phyloP scores from a whole-genome alignment of 2,113 vertebrate species.

The Peucedramus taeniatus region DNA sequence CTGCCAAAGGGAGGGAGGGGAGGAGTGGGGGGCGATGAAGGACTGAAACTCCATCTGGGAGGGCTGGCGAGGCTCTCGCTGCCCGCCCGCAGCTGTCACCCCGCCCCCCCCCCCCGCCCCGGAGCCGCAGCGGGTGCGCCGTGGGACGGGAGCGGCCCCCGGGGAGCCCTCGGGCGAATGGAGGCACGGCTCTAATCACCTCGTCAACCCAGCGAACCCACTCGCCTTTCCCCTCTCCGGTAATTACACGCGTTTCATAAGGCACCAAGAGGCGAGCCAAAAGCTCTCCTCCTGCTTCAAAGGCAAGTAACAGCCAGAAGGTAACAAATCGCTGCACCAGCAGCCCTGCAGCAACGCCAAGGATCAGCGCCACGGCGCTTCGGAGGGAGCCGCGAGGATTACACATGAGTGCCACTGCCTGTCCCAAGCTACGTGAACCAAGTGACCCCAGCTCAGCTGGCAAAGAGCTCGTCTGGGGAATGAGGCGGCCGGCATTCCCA shows the following conservation, averaged over 20 bases:
- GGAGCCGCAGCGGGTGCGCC: neutral
- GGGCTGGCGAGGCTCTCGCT: neutral
- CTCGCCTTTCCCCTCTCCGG: neutral
- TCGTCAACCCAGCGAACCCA: neutral
- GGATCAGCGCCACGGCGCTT: neutral
- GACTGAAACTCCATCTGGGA: slow-evolving; percentile 66
- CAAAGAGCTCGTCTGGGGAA: neutral
- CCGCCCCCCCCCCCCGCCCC: neutral
- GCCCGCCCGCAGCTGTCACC: slow-evolving; percentile 54
- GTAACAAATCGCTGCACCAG: neutral
- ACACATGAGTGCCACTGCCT: neutral
- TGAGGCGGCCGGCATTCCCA: neutral
- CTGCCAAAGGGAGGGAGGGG: neutral
- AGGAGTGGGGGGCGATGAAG: neutral
- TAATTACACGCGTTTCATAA: neutral
- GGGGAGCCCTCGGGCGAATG: slow-evolving; percentile 47
- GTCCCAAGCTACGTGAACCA: neutral
- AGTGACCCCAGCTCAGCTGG: slow-evolving; percentile 21
- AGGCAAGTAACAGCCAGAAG: neutral
- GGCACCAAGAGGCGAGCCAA: neutral
- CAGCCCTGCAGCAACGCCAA: neutral
- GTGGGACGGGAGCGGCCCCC: slow-evolving; percentile 52
- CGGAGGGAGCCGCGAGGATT: neutral
- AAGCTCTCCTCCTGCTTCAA: neutral
- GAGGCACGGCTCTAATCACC: slow-evolving; percentile 60